phyloP scores from a whole-genome alignment of 1,140 invertebrate species.

The Eciton burchellii region DNA sequence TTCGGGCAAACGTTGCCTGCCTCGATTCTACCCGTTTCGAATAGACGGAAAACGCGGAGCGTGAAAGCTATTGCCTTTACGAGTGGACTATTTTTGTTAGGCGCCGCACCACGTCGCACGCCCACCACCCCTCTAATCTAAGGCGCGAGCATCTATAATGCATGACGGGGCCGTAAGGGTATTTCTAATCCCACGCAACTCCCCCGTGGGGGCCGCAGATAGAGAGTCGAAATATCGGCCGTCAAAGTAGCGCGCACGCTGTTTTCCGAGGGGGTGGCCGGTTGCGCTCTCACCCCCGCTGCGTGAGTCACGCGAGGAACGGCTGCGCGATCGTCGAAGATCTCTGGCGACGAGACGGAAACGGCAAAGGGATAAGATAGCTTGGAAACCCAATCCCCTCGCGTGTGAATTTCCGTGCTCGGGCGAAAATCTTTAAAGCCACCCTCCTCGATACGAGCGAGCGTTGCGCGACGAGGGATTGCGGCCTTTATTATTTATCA shows the following conservation, averaged over 20 bases:
- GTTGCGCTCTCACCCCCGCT: constrained; percentile 22
- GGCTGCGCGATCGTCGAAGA: constrained; percentile 51
- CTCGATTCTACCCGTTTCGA: constrained; percentile 33
- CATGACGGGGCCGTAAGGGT: constrained; percentile 64
- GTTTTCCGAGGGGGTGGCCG: constrained; percentile 61
- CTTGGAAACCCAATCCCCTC: constrained; percentile 52
- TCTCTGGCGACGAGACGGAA: constrained; percentile 55
- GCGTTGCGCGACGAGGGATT: constrained; percentile 28
- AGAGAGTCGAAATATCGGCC: constrained; percentile 59
- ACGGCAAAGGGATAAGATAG: constrained; percentile 60
- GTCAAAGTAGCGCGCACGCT: constrained; percentile 62
- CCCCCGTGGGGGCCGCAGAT: constrained; percentile 21
- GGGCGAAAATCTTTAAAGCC: constrained; percentile 45
- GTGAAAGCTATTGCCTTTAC: constrained; percentile 66
- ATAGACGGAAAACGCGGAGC: constrained; percentile 31
- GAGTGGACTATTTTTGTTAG: constrained; percentile 63
- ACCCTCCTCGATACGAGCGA: constrained; percentile 7
- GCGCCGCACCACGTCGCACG: constrained; percentile 12
- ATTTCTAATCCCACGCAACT: constrained; percentile 66
- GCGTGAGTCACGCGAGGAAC: constrained; percentile 71
- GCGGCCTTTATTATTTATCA: constrained; percentile 24
- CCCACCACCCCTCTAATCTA: constrained; percentile 66
- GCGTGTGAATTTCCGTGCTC: constrained; percentile 44
- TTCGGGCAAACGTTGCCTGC: constrained; percentile 18
- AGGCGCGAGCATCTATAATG: constrained; percentile 69